Conservation (phyloP, 2,888 invertebrate genomes). For the Dolichomitus sp. region DNA sequence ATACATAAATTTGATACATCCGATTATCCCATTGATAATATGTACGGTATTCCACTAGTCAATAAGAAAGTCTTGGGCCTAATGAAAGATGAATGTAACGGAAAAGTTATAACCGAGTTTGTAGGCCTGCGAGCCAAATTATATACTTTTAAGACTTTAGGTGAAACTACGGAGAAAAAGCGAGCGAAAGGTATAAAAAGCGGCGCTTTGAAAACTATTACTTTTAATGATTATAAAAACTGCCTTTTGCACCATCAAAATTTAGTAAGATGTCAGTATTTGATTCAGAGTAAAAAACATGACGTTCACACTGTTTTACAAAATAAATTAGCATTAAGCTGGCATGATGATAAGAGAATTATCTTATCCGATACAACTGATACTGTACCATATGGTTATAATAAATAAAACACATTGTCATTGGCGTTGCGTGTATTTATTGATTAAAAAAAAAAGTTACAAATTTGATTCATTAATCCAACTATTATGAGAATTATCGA, state of each 20-base stretch:
- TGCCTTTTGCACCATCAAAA: background rate
- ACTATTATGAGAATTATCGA: too few relatives aligned
- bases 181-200: conserved; percentile 52
- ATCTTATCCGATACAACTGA: conserved; percentile 20
- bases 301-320: background rate
- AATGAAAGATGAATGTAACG: conserved; percentile 77
- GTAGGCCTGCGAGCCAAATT: conserved; percentile 75
- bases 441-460: too few relatives aligned
- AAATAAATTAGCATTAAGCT: conserved; percentile 47
- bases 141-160: conserved; percentile 63
- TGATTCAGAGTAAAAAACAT: conserved; percentile 40
- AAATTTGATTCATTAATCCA: too few relatives aligned
- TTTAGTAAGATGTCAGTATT: conserved; percentile 21
- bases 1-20: conserved; percentile 79
- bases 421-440: background rate
- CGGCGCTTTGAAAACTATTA: conserved; percentile 20
- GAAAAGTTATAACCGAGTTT: conserved; percentile 75
- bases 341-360: conserved; percentile 36
- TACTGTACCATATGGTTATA: conserved; percentile 45
- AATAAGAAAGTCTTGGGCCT: conserved; percentile 77
- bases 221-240: too few relatives aligned
- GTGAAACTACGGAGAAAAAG: conserved; percentile 42
- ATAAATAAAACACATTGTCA: background rate
- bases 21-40: conserved; percentile 68
- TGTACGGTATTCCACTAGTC: conserved; percentile 69